Percentiles rank a stretch among this genome's conserved stretches.
phyloP scores from a whole-genome alignment of 2,113 vertebrate genomes.

The Tyrannus savana region DNA sequence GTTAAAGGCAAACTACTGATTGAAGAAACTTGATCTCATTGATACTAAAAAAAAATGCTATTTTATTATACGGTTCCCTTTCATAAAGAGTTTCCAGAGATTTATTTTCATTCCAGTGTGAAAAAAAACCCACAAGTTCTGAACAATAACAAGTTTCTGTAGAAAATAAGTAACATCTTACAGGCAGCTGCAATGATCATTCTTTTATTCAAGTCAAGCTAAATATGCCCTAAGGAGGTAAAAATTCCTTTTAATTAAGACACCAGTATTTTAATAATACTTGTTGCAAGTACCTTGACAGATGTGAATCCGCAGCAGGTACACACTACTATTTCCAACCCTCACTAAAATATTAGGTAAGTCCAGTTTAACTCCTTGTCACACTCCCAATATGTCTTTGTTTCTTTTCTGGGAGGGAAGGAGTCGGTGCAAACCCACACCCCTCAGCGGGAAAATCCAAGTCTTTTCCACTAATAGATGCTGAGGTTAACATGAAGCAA shows the following conservation, averaged over 20 bases:
- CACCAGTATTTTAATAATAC: not conserved
- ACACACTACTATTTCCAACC: not conserved
- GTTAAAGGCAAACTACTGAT: conserved; percentile 7
- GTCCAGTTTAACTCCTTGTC: not conserved
- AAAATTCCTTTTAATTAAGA: not conserved
- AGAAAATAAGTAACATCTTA: not conserved
- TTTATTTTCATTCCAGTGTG: not conserved
- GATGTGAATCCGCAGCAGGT: not conserved
- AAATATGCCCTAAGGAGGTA: not conserved
- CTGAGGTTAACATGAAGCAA: not conserved
- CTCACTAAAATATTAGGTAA: not conserved
- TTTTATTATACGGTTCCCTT: not conserved
- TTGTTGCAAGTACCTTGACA: not conserved
- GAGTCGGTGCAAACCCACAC: not conserved
- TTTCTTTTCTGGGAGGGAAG: not conserved
- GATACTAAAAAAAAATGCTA: too few relatives aligned
- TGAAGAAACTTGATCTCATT: not conserved
- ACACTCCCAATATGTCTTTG: not conserved
- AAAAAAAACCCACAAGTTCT: not conserved
- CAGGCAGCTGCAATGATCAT: not conserved
- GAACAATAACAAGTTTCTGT: not conserved
- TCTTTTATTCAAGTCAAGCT: not conserved
- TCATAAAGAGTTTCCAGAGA: not conserved
- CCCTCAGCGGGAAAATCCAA: not conserved
- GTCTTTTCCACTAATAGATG: not conserved